Evolutionary conservation across 1,140 invertebrate genomes (phyloP).

Genomic region (Anthonomus grandis): DNA sequence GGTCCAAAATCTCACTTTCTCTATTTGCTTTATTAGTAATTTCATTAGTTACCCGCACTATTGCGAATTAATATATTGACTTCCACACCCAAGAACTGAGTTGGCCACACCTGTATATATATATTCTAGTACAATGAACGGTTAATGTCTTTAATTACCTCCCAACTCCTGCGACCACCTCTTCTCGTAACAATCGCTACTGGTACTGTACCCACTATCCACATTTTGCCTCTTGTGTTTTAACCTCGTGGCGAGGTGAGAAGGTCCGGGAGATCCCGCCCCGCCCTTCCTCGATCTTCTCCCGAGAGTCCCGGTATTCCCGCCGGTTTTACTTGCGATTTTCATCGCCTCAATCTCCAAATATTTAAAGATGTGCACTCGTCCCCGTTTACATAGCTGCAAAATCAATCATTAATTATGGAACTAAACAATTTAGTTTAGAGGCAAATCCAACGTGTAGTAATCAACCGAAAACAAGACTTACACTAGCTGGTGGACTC

Average conservation of each 20-base stretch:
- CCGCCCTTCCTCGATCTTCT: constrained; percentile 37
- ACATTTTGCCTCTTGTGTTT: constrained; percentile 69
- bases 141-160: no score
- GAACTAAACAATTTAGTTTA: constrained; percentile 6
- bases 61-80: no score
- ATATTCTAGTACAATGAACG: no score
- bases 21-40: no score
- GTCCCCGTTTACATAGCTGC: constrained; percentile 85
- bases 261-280: constrained; percentile 37
- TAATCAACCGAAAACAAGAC: constrained; percentile 47
- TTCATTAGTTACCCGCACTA: no score
- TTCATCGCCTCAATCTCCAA: constrained; percentile 82
- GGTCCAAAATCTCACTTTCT: no score
- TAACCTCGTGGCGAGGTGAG: constrained; percentile 40
- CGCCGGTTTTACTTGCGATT: constrained; percentile 53
- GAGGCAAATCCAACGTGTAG: constrained; percentile 6
- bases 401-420: constrained; percentile 39
- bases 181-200: constrained; percentile 75
- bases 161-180: constrained; percentile 79
- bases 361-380: constrained; percentile 93
- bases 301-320: constrained; percentile 46
- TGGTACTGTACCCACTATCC: constrained; percentile 87
- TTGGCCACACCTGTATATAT: no score
- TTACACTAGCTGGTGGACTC: constrained; percentile 87
- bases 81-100: no score